A percentile compares a stretch with the other conserved stretches of the same genome.
phyloP scores from a whole-genome alignment of 2,888 invertebrate genomes.

The Himalopsyche japonica region DNA sequence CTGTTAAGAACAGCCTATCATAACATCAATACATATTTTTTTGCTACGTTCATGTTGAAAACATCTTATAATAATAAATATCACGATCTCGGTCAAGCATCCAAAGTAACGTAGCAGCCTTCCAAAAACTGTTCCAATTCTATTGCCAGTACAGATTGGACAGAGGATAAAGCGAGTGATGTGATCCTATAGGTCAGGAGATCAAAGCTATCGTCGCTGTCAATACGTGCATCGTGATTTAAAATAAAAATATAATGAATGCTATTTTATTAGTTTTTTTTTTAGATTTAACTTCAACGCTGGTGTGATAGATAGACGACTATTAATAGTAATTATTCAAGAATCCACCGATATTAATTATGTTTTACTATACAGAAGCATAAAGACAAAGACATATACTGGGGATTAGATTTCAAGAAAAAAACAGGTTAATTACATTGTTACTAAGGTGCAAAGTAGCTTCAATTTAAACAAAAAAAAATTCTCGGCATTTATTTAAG shows the following conservation, averaged over 20 bases:
- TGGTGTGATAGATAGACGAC: too few species aligned
- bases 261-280: neutral
- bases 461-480: too few species aligned
- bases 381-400: too few species aligned
- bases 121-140: neutral
- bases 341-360: too few species aligned
- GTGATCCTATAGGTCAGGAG: neutral
- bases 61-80: neutral
- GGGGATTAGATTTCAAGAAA: too few species aligned
- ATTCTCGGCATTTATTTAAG: too few species aligned
- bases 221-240: neutral
- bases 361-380: too few species aligned
- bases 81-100: neutral
- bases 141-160: neutral
- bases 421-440: too few species aligned
- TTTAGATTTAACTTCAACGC: too few species aligned
- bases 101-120: neutral
- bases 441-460: too few species aligned
- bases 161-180: neutral
- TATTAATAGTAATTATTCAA: too few species aligned
- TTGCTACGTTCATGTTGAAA: neutral
- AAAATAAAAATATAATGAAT: neutral
- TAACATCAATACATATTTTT: neutral
- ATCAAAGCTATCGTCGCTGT: neutral
- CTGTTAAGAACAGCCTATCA: neutral